These are phyloP conservation scores for Lumbricus terrestris DNA, from an alignment of 2,888 invertebrate genomes.

Conservation along the genomic window DNA sequence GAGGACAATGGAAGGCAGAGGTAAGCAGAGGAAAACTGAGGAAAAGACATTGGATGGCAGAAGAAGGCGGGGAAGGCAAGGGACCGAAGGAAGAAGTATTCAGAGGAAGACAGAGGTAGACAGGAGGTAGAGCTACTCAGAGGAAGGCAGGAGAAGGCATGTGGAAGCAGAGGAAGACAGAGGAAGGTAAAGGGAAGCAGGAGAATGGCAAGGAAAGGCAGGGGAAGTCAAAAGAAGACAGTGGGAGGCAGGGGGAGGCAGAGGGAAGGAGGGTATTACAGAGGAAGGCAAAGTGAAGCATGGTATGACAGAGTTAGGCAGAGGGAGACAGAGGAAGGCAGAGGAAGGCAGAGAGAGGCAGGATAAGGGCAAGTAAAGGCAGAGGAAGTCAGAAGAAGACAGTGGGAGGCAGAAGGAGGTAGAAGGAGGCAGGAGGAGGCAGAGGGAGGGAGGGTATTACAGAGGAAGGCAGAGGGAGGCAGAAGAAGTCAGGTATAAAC, in stretches of 20 bases:
- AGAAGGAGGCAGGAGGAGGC: background rate
- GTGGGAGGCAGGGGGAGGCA: background rate
- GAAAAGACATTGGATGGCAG: no score
- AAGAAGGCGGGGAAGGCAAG: no score
- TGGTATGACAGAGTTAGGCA: background rate
- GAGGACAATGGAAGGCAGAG: background rate
- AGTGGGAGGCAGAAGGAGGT: background rate
- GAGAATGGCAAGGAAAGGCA: no score
- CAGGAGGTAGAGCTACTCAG: no score
- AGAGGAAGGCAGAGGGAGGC: background rate
- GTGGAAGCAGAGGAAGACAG: no score
- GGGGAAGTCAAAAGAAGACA: background rate
- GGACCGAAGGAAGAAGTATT: no score
- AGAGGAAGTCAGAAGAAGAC: background rate
- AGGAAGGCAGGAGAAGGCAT: no score
- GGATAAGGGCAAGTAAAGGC: background rate
- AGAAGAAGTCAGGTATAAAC: background rate
- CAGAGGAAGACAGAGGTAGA: no score
- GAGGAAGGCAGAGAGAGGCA: background rate
- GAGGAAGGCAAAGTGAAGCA: background rate
- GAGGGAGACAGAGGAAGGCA: background rate
- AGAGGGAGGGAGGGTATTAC: background rate
- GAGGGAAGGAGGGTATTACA: background rate
- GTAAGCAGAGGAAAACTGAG: background rate
- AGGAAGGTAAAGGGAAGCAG: no score